These are phyloP conservation scores for Serrognathus titanus DNA, from an alignment of 2,888 invertebrate genomes.

Conservation along the genomic window DNA sequence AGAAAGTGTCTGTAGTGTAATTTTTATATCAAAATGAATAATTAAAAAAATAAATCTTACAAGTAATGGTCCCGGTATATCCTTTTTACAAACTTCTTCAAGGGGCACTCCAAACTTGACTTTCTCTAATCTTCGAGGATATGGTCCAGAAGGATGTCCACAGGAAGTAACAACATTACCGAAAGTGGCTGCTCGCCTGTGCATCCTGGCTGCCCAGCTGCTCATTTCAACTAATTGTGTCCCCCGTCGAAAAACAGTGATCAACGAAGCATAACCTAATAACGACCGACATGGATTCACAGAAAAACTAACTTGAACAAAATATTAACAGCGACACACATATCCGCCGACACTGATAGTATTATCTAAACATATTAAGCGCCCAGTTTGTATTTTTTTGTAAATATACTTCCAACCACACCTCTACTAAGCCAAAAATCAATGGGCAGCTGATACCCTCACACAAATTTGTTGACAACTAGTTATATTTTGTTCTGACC, in stretches of 20 bases:
- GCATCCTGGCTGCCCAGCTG: conserved; percentile 90
- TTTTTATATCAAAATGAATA: no score
- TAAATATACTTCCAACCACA: conserved; percentile 32
- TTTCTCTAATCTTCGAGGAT: conserved; percentile 82
- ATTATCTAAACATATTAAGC: conserved; percentile 25
- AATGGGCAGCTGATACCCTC: conserved; percentile 25
- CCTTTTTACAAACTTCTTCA: conserved; percentile 91
- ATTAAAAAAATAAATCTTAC: conserved; percentile 52
- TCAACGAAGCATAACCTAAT: conserved; percentile 43
- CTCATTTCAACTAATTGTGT: conserved; percentile 61
- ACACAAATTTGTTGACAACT: conserved; percentile 15
- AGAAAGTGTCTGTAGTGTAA: no score
- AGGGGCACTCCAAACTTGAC: conserved; percentile 92
- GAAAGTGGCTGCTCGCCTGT: conserved; percentile 84
- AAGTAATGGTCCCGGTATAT: conserved; percentile 88
- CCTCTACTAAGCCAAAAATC: conserved; percentile 32
- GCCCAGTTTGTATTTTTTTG: conserved; percentile 23
- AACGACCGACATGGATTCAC: conserved; percentile 26
- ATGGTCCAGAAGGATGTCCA: conserved; percentile 80
- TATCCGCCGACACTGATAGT: conserved; percentile 7
- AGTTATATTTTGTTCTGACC: conserved; percentile 15
- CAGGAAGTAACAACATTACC: conserved; percentile 90
- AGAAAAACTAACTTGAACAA: conserved; percentile 16
- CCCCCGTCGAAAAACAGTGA: conserved; percentile 25
- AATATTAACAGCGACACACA: conserved; percentile 16